A percentile compares a stretch with the other conserved stretches of the same genome.
phyloP scores from a whole-genome alignment of 1,140 invertebrate species.

The Aphis gossypii region DNA sequence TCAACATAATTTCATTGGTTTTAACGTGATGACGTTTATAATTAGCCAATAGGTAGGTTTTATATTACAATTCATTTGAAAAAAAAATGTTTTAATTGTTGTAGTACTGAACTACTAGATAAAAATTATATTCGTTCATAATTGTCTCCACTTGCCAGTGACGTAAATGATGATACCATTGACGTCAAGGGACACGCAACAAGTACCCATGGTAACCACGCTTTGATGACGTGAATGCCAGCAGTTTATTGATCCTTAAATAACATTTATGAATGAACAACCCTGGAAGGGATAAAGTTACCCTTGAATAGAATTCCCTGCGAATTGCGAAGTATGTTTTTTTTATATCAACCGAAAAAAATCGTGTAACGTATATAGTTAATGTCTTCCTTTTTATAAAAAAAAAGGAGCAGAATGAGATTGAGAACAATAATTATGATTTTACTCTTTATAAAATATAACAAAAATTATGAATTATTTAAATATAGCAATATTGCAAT shows the following conservation, averaged over 20 bases:
- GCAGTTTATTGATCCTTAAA: slow-evolving; percentile 45
- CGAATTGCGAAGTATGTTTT: not conserved
- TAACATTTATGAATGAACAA: slow-evolving; percentile 34
- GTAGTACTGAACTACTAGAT: not conserved
- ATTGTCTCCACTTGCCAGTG: not conserved
- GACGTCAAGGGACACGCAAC: slow-evolving; percentile 56
- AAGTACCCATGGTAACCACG: slow-evolving; percentile 55
- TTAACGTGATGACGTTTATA: not conserved
- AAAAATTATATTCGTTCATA: slow-evolving; percentile 4
- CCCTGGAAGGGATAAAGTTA: not conserved
- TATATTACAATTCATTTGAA: not conserved
- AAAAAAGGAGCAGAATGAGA: not conserved
- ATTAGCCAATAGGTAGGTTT: not conserved
- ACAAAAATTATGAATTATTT: not conserved
- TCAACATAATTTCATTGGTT: too few relatives aligned
- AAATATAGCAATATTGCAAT: too few relatives aligned
- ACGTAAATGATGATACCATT: slow-evolving; percentile 42
- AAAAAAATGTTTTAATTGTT: not conserved
- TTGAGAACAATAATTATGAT: not conserved
- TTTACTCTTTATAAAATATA: not conserved
- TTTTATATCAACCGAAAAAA: not conserved
- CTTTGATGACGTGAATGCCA: slow-evolving; percentile 16
- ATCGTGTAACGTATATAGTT: not conserved
- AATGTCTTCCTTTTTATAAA: not conserved
- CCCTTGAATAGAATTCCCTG: not conserved